These are phyloP conservation scores for Meloidogyne exigua DNA, from an alignment of 1,140 invertebrate genomes.

Conservation along the genomic window DNA sequence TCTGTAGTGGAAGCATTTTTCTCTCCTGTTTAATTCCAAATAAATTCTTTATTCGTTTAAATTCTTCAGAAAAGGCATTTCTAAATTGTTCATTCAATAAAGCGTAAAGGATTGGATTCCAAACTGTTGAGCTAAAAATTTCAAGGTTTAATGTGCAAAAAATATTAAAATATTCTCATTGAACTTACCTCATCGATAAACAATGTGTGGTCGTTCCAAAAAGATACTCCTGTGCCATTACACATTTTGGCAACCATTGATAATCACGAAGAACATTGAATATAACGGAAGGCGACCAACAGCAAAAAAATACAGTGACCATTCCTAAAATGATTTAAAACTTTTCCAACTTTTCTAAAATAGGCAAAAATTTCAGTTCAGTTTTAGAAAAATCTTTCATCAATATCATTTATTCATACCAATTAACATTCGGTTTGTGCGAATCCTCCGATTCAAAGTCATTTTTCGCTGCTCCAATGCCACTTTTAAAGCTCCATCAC, in stretches of 20 bases:
- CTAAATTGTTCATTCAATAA: conserved; percentile 65
- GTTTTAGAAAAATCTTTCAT: too few species aligned
- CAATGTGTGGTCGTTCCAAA: conserved; percentile 68
- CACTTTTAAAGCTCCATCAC: conserved; percentile 15
- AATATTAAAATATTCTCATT: neutral
- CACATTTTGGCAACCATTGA: conserved; percentile 59
- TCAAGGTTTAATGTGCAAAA: too few species aligned
- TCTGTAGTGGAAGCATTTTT: neutral
- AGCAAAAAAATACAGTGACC: conserved; percentile 44
- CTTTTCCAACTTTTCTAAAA: too few species aligned
- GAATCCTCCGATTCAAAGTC: conserved; percentile 48
- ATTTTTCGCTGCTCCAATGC: conserved; percentile 37
- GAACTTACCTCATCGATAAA: conserved; percentile 66
- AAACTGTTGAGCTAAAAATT: conserved; percentile 64
- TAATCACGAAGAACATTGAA: conserved; percentile 68
- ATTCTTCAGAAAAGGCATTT: conserved; percentile 18
- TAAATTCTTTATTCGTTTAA: conserved; percentile 7
- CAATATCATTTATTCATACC: conserved; percentile 12
- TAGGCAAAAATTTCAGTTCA: too few species aligned
- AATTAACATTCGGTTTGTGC: conserved; percentile 60
- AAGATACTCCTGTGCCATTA: conserved; percentile 61
- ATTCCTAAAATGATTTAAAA: conserved; percentile 39
- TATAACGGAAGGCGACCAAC: conserved; percentile 64
- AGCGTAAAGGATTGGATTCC: conserved; percentile 64
- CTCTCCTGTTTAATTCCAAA: neutral